These are phyloP conservation scores for Agriopis aurantiaria DNA, from an alignment of 2,888 invertebrate genomes.

Conservation along the genomic window DNA sequence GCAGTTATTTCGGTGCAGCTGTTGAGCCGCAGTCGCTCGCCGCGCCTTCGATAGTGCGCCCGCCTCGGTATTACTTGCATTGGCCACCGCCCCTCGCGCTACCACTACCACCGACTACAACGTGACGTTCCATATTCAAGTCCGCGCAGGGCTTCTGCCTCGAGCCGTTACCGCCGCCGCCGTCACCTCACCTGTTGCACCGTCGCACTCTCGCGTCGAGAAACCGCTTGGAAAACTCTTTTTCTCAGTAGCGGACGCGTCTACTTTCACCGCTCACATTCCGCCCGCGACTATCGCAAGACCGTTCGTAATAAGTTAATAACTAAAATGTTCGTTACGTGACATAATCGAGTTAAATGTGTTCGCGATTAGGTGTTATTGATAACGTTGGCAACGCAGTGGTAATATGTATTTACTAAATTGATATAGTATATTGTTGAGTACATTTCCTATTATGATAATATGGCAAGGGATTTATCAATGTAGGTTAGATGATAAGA, in stretches of 20 bases:
- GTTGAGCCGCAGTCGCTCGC: constrained; percentile 72
- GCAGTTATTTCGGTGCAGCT: constrained; percentile 86
- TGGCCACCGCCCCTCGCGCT: constrained; percentile 60
- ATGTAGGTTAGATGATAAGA: constrained; percentile 54
- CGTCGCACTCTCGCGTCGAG: constrained; percentile 75
- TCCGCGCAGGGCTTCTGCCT: constrained; percentile 9
- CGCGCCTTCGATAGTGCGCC: constrained; percentile 77
- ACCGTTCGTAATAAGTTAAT: constrained; percentile 52
- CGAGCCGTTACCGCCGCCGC: constrained; percentile 43
- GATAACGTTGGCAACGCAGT: constrained; percentile 55
- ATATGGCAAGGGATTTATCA: constrained; percentile 43
- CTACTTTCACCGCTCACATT: constrained; percentile 84
- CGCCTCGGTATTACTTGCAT: constrained; percentile 62
- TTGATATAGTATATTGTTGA: constrained; percentile 30
- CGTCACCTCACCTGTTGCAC: constrained; percentile 70
- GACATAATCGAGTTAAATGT: constrained; percentile 62
- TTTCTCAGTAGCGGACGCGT: constrained; percentile 80
- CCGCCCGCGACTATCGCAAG: constrained; percentile 68
- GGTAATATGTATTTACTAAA: constrained; percentile 53
- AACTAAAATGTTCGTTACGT: constrained; percentile 59
- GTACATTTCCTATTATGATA: constrained; percentile 42
- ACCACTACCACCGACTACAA: constrained; percentile 27
- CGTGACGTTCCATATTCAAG: constrained; percentile 29
- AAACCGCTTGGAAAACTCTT: constrained; percentile 83
- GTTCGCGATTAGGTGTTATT: constrained; percentile 53